Evolutionary conservation across 2,888 invertebrate species (phyloP), one percentile per base, ranked within the genome.

Genomic region (Torymus texanus): DNA sequence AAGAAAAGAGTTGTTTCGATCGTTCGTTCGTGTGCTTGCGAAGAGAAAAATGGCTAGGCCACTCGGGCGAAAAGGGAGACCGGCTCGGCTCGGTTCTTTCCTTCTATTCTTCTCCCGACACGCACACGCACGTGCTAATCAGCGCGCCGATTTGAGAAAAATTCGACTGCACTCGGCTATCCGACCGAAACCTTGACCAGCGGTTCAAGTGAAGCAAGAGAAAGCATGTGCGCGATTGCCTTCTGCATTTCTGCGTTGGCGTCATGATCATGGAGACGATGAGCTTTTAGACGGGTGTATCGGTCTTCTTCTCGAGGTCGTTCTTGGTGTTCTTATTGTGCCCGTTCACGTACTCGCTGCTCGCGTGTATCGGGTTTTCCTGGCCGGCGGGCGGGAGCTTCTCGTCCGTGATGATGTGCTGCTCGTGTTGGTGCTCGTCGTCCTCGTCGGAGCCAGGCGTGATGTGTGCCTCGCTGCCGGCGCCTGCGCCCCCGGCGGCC

Each of bases 401-500:
- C 84, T 90, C 89, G 83, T 88, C 89, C 83, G 86, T 90, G 85
- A 90, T 90, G 83, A 87, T 88, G 70, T 88, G 89, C 83, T 88
- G 88, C 84, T 89, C 88, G 85, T 88, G 88, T 75, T 87, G 85
- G 75, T 75, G 71, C 41, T 79, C 85, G 70, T 85, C 85, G 81
- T 88, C 88, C 78, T 89, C 89, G 84, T 88, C 92, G 87, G 90
- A 90, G 75, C 92, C 93, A 78, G 93, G 93, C 88, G 91, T 92
- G 90, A 93, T 93, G 90, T 92, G 93, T 81, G 92, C 92, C 81
- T 92, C 92, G 88, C 93, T 90, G 84, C 90, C 93, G 86, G 93
- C 92, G 86, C 93, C 93, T 67, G 92, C 91, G 83, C 92, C 93
- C 86, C 92, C 93, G 86, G 92, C 92, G 55, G 93, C 91, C 84